A percentile compares a stretch with the other conserved stretches of the same genome.
Evolutionary conservation across 2,797 vertebrate species (phyloP).

Genomic region (Aselliscus stoliczkanus): DNA sequence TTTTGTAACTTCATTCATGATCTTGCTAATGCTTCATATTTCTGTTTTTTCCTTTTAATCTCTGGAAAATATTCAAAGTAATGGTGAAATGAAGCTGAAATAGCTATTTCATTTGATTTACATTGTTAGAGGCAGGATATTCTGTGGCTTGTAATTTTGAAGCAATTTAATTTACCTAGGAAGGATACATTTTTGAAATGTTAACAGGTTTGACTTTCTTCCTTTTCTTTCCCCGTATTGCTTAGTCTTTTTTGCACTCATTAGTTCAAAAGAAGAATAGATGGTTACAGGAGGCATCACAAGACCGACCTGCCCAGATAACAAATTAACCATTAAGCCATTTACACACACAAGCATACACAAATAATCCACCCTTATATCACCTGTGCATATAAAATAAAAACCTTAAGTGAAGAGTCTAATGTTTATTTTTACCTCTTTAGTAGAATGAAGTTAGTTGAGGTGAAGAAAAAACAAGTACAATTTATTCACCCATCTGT

Average conservation of each 20-base stretch:
- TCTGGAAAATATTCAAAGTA: background rate
- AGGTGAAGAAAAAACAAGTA: background rate
- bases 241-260: background rate
- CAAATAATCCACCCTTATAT: background rate
- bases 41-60: background rate
- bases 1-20: background rate
- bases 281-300: background rate
- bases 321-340: background rate
- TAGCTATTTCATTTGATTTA: background rate
- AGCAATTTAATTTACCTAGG: background rate
- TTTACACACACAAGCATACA: background rate
- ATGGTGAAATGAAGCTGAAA: background rate
- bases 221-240: background rate
- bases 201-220: background rate
- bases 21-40: background rate
- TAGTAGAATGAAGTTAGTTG: background rate
- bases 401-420: background rate
- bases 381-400: background rate
- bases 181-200: background rate
- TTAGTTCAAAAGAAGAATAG: background rate
- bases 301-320: accelerated
- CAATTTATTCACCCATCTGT: background rate
- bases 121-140: background rate
- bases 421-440: background rate
- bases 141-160: background rate